Base-by-base conservation (phyloP, 2,888 invertebrate genomes). In the Teleogryllus oceanicus region DNA sequence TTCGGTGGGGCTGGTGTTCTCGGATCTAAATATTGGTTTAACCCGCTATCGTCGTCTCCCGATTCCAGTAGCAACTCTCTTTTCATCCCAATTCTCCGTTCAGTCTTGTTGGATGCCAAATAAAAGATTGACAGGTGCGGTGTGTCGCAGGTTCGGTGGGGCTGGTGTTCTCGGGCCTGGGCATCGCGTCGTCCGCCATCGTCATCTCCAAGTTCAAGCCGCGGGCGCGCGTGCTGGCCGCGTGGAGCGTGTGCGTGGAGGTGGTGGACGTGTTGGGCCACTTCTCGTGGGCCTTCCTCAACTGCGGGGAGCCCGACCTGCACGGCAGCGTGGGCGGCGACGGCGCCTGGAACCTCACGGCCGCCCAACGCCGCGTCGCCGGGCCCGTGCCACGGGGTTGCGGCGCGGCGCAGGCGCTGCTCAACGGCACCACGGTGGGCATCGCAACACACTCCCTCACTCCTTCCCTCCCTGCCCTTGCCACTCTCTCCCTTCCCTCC, bases 321-420 rank as follows among this genome's bases (percentile, higher is more conserved):
- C 85, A 85, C 77, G 88, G 88, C 50, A 83, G 87, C 74, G 83
- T 85, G 85, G 85, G n/a, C 18, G 18, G 21, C 21, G 49, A 21
- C 49, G 78, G 78, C 37, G 11, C 18, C 79, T 62, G 37, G 18
- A 78, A 78, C 50, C 20, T 78, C 13, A 49, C 50, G 12, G 78
- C 86, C 1, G 82, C 84, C 0, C 85, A 93, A 92, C 85, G 81
- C 83, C 2, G 88, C 89, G 78, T 93, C 85, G 88, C 88, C 85
- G 88, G 88, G 2, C 77, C 82, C 3, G 0, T 94, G 94, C 83
- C 92, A 93, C 84, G 94, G 0, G 94, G 94, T 0, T 94, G 94
- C 83, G 16, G 21, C 8, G 87, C 84, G 10, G 84, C 83, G 8
- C 78, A 82, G 3, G 83, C 87, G 24, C 85, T 86, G 79, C 12